Evolutionary conservation across 37 sponge, comb jelly and placozoan species (phyloP).

Genomic region (Cladorhizidae sp.): DNA sequence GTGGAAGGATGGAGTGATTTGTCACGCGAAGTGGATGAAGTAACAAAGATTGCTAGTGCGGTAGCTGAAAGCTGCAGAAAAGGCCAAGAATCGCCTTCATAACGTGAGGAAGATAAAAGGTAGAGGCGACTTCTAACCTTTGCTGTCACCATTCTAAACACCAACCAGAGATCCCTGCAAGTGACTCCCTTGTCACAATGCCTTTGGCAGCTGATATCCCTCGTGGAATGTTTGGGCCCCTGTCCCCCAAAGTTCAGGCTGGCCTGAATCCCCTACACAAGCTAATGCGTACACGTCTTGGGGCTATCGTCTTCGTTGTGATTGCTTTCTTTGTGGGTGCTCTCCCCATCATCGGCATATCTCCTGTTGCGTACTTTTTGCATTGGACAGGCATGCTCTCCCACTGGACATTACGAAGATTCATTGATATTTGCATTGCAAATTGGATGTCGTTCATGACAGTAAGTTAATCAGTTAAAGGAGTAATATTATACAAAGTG

Average conservation of each 20-base stretch:
- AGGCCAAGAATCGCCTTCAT: too few relatives aligned
- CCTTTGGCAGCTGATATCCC: background rate
- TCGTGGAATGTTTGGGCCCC: background rate
- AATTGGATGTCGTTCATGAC: constrained; percentile 16
- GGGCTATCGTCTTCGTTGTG: constrained; percentile 8
- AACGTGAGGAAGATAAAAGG: too few relatives aligned
- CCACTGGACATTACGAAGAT: constrained; percentile 1
- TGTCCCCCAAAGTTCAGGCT: background rate
- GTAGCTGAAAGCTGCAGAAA: too few relatives aligned
- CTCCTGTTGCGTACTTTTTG: background rate
- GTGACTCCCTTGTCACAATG: too few relatives aligned
- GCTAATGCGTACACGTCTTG: constrained; percentile 1
- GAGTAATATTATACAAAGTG: too few relatives aligned
- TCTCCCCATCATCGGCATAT: background rate
- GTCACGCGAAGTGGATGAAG: too few relatives aligned
- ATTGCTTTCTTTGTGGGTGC: background rate
- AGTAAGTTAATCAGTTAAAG: too few relatives aligned
- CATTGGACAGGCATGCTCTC: background rate
- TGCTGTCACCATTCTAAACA: background rate
- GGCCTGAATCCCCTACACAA: constrained; percentile 22
- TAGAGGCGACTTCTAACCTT: background rate
- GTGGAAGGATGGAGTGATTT: too few relatives aligned
- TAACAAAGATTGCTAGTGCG: too few relatives aligned
- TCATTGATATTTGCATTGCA: constrained; percentile 21
- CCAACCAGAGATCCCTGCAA: background rate